These are phyloP conservation scores for Synergus gifuensis DNA, from an alignment of 2,888 invertebrate species.

Conservation along the genomic window DNA sequence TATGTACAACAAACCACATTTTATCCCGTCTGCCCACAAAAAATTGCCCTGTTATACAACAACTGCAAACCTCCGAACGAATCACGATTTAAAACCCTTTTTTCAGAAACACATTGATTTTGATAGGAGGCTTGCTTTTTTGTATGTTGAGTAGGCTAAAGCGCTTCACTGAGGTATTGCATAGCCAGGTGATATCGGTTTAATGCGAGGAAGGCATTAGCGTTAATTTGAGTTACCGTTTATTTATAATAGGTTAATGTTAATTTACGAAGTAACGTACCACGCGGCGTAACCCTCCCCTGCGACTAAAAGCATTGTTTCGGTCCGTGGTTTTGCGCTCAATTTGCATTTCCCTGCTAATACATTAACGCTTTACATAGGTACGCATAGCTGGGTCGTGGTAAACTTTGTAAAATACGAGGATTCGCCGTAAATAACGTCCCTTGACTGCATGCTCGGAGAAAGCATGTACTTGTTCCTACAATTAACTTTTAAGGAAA, in stretches of 20 bases:
- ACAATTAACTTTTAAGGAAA: not conserved
- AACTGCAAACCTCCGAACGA: too few species aligned
- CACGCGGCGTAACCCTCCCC: constrained; percentile 41
- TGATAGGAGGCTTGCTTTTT: not conserved
- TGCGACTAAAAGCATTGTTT: constrained; percentile 73
- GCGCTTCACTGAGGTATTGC: constrained; percentile 2
- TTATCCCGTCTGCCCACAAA: too few species aligned
- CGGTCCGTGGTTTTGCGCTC: constrained; percentile 73
- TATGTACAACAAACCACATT: too few species aligned
- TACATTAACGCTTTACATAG: constrained; percentile 72
- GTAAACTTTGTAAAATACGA: constrained; percentile 71
- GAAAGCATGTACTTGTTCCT: constrained; percentile 12
- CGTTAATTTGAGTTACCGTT: constrained; percentile 74
- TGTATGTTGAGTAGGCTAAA: not conserved
- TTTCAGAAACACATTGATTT: not conserved
- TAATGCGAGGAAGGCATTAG: constrained; percentile 70
- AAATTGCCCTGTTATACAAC: too few species aligned
- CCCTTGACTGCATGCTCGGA: constrained; percentile 25
- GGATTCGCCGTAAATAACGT: constrained; percentile 55
- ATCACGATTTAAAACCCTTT: too few species aligned
- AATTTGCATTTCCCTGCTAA: constrained; percentile 67
- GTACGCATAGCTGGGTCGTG: constrained; percentile 60
- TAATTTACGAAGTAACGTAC: constrained; percentile 68
- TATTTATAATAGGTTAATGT: constrained; percentile 74
- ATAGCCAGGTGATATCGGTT: constrained; percentile 62